Percentiles rank a stretch among this genome's conserved stretches.
Conservation (phyloP, 92 coral and sea anemone species). For the Epizoanthus ramosus region DNA sequence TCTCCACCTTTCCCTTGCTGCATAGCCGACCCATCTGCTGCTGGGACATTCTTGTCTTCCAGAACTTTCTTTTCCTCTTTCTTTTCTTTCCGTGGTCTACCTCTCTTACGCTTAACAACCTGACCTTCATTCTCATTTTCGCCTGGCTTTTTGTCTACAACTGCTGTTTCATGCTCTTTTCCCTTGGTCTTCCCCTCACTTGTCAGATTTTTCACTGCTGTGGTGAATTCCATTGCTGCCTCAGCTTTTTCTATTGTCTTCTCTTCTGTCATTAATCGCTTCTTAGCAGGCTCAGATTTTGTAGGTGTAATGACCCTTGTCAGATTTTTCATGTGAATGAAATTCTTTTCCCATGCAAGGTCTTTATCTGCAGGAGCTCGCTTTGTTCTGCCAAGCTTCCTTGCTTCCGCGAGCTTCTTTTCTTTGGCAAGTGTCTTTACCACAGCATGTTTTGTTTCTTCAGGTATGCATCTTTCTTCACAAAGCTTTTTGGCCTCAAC, state of each 20-base stretch:
- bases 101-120: constrained; percentile 40
- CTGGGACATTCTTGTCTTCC: background rate
- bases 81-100: constrained; percentile 27
- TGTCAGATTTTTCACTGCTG: background rate
- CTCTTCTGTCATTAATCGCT: background rate
- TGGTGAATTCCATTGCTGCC: background rate
- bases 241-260: background rate
- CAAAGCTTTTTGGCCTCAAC: constrained; percentile 34
- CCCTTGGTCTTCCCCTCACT: background rate
- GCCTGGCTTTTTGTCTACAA: constrained; percentile 10
- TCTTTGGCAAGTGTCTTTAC: constrained; percentile 18
- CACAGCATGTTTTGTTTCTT: constrained; percentile 34
- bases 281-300: background rate
- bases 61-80: background rate
- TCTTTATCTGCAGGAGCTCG: background rate
- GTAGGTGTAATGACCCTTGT: background rate
- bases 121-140: constrained; percentile 2
- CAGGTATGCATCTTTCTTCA: constrained; percentile 19
- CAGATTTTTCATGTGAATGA: background rate
- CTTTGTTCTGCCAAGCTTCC: background rate
- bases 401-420: constrained; percentile 8
- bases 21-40: background rate
- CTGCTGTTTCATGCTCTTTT: background rate
- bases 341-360: constrained; percentile 1
- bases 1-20: too few species aligned